phyloP scores from a whole-genome alignment of 2,888 invertebrate genomes.

The Amiota mariae region DNA sequence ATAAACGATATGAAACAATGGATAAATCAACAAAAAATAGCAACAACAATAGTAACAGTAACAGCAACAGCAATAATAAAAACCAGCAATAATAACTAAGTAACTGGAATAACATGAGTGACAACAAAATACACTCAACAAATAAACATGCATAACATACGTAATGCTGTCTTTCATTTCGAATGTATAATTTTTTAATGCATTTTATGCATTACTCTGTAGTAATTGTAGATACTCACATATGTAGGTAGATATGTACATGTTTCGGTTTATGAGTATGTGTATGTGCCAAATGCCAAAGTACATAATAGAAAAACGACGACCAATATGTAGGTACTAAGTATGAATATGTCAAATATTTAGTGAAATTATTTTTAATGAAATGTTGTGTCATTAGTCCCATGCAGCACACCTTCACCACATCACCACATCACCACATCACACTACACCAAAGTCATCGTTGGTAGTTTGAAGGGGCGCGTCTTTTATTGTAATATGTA shows the following conservation, averaged over 20 bases:
- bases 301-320: slow-evolving; percentile 47
- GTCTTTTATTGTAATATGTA: slow-evolving; percentile 33
- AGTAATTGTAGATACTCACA: background rate
- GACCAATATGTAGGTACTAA: too few relatives aligned
- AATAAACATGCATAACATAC: slow-evolving; percentile 3
- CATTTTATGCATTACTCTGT: background rate
- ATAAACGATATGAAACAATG: slow-evolving; percentile 50
- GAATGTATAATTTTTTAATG: slow-evolving; percentile 25
- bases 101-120: slow-evolving; percentile 51
- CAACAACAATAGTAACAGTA: slow-evolving; percentile 23
- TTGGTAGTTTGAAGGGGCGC: slow-evolving; percentile 41
- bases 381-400: slow-evolving; percentile 66
- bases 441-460: too few relatives aligned
- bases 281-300: slow-evolving; percentile 57
- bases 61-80: slow-evolving; percentile 25
- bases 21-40: slow-evolving; percentile 30
- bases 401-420: slow-evolving; percentile 32
- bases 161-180: slow-evolving; percentile 22
- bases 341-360: slow-evolving; percentile 61
- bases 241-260: background rate
- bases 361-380: slow-evolving; percentile 67
- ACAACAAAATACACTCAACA: slow-evolving; percentile 47
- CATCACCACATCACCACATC: too few relatives aligned
- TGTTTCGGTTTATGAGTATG: slow-evolving; percentile 9
- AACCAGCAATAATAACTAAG: slow-evolving; percentile 21